Base-by-base conservation (phyloP, 2,113 vertebrate genomes). In the Oenanthe melanoleuca region DNA sequence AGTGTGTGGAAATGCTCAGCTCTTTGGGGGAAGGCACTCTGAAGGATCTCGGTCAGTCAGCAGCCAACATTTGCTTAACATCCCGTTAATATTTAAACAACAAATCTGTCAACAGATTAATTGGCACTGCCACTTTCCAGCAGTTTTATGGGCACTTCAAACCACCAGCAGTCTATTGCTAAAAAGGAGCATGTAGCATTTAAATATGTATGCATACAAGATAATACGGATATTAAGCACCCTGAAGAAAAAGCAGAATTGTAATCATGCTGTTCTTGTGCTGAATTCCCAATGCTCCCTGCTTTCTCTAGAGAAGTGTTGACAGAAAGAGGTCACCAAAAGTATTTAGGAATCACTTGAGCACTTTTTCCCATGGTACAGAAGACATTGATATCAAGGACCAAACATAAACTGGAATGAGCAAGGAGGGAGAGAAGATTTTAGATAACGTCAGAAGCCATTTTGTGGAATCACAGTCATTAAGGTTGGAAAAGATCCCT, bases 21-120 rank as follows among this genome's bases (percentile, higher is more conserved):
- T 26, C 80, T 81, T 83, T 55, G 84, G 69, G 64, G 37, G 45
- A 86, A 86, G 60, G 56, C 7, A 0, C 90, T 86, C 72, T 45
- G 57, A 85, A 47, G 60, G 67, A 80, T 86, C 74, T 73, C 20
- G 3, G 77, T 63, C 67, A 52, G 26, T 28, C 49, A 42, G 52
- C 67, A 88, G 86, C 64, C 92, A 97, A 94, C 72, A 71, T 95
- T 97, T 95, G 93, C 81, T 95, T 96, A 93, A 94, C 2, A 3
- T 93, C 83, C 93, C 14, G 38, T 92, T 96, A 96, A 97, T 97
- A 97, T 97, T 97, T 96, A 97, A 97, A 96, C 80, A 95, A 92
- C 96, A 97, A 96, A 96, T 97, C 95, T 95, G 95, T 94, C 95
- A 96, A 94, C 92, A 95, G 93, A 97, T 97, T 97, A 97, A 97